phyloP scores from a whole-genome alignment of 2,888 invertebrate genomes.

The Parnassius orleans region DNA sequence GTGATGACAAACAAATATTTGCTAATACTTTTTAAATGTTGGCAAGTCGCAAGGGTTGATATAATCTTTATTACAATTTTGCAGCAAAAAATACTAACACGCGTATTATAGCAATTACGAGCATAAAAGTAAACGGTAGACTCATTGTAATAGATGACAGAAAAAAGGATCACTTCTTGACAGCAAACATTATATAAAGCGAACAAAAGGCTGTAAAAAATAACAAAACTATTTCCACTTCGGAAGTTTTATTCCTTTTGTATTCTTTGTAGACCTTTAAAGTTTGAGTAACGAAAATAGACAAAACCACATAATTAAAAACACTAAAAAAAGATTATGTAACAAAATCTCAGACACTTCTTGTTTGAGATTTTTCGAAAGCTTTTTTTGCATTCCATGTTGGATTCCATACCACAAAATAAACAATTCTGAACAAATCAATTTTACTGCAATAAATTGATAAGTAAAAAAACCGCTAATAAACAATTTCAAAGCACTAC shows the following conservation, averaged over 20 bases:
- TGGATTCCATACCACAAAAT: slow-evolving; percentile 3
- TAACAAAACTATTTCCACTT: slow-evolving; percentile 5
- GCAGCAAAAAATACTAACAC: slow-evolving; percentile 2
- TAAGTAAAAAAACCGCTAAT: slow-evolving; percentile 22
- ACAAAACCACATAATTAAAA: background rate
- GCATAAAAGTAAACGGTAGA: slow-evolving; percentile 13
- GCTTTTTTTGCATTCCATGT: too few relatives aligned
- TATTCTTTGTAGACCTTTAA: slow-evolving; percentile 14
- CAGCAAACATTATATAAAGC: slow-evolving; percentile 14
- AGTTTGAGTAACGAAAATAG: background rate
- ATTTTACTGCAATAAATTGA: slow-evolving; percentile 20
- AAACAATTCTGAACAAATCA: slow-evolving; percentile 22
- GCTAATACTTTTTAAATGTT: too few relatives aligned
- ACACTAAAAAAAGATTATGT: too few relatives aligned
- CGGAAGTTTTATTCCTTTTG: background rate
- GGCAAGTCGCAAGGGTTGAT: too few relatives aligned
- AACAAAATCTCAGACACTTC: too few relatives aligned
- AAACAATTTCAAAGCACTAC: slow-evolving; percentile 23
- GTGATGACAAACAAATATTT: too few relatives aligned
- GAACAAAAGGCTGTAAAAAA: slow-evolving; percentile 17
- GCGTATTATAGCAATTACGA: slow-evolving; percentile 18
- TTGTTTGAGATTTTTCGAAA: too few relatives aligned
- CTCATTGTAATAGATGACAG: slow-evolving; percentile 15
- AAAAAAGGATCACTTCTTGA: slow-evolving; percentile 11
- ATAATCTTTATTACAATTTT: background rate